A percentile compares a stretch with the other conserved stretches of the same genome.
Evolutionary conservation across 2,888 invertebrate genomes (phyloP).

Genomic region (Sminthurinus aureus): DNA sequence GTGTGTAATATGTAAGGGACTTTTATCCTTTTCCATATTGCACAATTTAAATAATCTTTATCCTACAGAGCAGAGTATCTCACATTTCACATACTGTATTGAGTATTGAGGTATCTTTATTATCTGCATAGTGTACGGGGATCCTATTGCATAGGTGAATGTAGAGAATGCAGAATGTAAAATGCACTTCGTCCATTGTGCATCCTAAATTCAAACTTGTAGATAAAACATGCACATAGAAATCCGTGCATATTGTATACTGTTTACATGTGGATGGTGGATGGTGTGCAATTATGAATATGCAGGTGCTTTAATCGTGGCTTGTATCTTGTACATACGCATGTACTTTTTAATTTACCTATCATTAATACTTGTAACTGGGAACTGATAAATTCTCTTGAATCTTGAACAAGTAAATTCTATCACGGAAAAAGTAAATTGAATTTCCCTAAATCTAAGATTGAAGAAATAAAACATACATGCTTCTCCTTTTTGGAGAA

Average conservation of each 20-base stretch:
- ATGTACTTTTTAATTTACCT: neutral
- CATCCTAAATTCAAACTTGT: neutral
- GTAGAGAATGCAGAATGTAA: neutral
- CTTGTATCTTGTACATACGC: neutral
- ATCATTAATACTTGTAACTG: neutral
- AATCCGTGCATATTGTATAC: neutral
- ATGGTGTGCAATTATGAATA: neutral
- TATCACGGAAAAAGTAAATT: neutral
- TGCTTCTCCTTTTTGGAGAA: neutral
- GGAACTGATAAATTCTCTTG: too few relatives aligned
- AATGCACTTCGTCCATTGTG: neutral
- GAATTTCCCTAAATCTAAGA: neutral
- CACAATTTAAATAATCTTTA: neutral
- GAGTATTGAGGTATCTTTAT: too few relatives aligned
- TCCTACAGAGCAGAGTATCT: too few relatives aligned
- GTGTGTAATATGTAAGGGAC: neutral
- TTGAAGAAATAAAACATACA: neutral
- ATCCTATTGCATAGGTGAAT: neutral
- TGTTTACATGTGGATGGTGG: neutral
- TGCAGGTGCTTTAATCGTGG: neutral
- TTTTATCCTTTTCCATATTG: neutral
- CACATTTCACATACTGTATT: too few relatives aligned
- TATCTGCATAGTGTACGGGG: too few relatives aligned
- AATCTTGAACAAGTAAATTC: neutral
- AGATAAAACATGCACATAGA: neutral